Conservation (phyloP, 2,888 invertebrate species). For the Osedax frankpressi region DNA sequence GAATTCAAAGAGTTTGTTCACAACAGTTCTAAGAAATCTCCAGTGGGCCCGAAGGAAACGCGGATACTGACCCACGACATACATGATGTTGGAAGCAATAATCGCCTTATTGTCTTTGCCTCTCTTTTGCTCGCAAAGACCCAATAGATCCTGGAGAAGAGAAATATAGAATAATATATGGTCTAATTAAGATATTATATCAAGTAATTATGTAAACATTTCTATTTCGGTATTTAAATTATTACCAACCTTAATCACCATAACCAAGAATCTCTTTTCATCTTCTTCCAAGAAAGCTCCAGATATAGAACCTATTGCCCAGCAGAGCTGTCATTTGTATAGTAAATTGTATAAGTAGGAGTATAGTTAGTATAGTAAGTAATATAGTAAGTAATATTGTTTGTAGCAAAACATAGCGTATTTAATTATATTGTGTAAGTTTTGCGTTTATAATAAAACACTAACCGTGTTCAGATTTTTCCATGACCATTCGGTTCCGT, state of each 20-base stretch:
- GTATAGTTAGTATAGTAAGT: background rate
- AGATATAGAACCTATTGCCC: conserved; percentile 98
- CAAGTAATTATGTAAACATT: too few relatives aligned
- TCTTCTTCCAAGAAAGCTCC: conserved; percentile 99
- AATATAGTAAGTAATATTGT: background rate
- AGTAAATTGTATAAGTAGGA: background rate
- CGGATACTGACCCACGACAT: conserved; percentile 98
- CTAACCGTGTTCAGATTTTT: conserved; percentile 84
- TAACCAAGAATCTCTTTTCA: conserved; percentile 93
- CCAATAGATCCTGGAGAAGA: conserved; percentile 67
- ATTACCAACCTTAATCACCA: conserved; percentile 64
- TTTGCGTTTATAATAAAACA: background rate
- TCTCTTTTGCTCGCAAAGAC: conserved; percentile 84
- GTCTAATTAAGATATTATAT: too few relatives aligned
- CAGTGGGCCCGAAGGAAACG: conserved; percentile 95
- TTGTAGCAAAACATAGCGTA: too few relatives aligned
- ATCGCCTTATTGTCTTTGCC: conserved; percentile 99
- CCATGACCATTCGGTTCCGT: conserved; percentile 98
- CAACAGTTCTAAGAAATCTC: conserved; percentile 98
- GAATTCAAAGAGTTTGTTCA: conserved; percentile 98
- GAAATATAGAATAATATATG: too few relatives aligned
- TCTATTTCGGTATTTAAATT: too few relatives aligned
- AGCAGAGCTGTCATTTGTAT: conserved; percentile 69
- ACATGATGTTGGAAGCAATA: conserved; percentile 99
- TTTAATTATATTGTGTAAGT: background rate